Evolutionary conservation across 2,113 vertebrate genomes (phyloP).

Genomic region (Ammospiza caudacuta): DNA sequence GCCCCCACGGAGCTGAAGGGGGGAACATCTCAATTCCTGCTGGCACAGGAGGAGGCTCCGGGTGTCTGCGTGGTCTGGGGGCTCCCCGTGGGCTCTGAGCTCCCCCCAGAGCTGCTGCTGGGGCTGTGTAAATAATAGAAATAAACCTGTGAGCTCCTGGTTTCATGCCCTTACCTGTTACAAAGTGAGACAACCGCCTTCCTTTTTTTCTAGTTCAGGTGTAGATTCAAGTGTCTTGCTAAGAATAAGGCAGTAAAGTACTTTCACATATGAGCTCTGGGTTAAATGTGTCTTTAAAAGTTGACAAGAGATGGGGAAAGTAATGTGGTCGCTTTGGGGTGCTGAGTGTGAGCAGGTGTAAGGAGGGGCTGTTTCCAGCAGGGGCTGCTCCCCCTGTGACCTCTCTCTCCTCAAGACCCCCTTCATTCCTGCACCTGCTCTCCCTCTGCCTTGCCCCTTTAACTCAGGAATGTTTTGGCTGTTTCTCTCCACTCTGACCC

Average conservation of each 20-base stretch:
- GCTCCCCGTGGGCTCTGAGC: background rate
- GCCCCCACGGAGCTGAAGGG: fast-evolving
- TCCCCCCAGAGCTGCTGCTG: background rate
- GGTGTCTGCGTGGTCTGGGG: fast-evolving
- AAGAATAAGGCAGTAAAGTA: background rate
- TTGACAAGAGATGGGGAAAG: background rate
- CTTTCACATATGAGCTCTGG: fast-evolving
- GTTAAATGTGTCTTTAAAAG: background rate
- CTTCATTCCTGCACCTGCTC: background rate
- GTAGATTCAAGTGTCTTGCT: background rate
- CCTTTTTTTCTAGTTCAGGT: too few relatives aligned
- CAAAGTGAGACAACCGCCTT: background rate
- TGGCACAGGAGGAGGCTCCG: background rate
- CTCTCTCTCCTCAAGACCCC: background rate
- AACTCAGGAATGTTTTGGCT: fast-evolving
- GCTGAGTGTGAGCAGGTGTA: background rate
- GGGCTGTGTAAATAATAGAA: background rate
- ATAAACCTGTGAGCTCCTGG: fast-evolving
- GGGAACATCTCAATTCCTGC: background rate
- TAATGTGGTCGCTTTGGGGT: fast-evolving
- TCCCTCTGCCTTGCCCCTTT: background rate
- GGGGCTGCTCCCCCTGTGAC: background rate
- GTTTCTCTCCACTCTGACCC: background rate
- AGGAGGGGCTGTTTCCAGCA: background rate
- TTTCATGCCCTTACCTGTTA: background rate